Base-by-base conservation (phyloP, 1,140 invertebrate genomes). In the Drosophila parvula region DNA sequence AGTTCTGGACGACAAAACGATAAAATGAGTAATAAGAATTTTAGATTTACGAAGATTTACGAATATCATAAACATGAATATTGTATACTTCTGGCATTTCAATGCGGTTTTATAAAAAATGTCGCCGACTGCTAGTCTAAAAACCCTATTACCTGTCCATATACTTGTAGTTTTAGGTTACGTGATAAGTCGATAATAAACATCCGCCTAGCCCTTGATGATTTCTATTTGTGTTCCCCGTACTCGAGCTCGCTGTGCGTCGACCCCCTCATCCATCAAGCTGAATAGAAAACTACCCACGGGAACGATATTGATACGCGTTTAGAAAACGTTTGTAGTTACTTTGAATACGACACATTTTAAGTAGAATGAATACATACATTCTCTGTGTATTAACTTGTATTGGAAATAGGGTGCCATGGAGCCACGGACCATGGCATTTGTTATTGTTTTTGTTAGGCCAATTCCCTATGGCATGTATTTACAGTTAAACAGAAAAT, bases 121-220 rank as follows among this genome's bases (percentile, higher is more conserved):
- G 68, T 70, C 43, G 50, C 68, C 50, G 68, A 71, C 65, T 71
- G 68, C 68, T 71, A 71, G 68, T 71, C 68, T 70, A 71, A 71
- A 47, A 57, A 59, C 36, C 68, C 59, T 58, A 71, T 74, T 79
- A 79, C 71, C 69, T 79, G 78, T 78, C 64, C 67, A 55, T 78
- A 81, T 78, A 81, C 62, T 69, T 69, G 47, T 77, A 77, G 59
- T 47, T 50, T 11, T 71, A 71, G 57, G 64, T 67, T 76, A 77
- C 59, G 79, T 81, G 61, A 73, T 81, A 81, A 81, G 73, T 59
- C 63, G 63, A 77, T 65, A 81, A 81, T 81, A 77, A 81, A 81
- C 12, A 51, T 27, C 38, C 47, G 62, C 22, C 34, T 59, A 38
- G 34, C 68, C n/a, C 32, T 41, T 41, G n/a, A 48, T 36, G 27